These are phyloP conservation scores for Procambarus clarkii DNA, from an alignment of 1,140 invertebrate genomes.

Conservation along the genomic window DNA sequence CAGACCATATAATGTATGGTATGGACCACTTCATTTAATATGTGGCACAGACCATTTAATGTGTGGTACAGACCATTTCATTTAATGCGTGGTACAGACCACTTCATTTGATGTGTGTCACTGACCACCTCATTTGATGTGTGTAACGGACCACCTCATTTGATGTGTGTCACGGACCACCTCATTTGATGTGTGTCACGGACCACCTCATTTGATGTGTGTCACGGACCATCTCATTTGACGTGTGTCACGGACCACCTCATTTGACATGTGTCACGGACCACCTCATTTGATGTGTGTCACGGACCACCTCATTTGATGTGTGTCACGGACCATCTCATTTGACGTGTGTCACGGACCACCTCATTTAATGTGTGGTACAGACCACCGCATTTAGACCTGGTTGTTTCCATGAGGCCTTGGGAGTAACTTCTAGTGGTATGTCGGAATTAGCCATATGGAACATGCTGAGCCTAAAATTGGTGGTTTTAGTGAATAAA, in stretches of 20 bases:
- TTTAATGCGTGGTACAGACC: conserved; percentile 46
- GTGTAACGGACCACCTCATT: no score
- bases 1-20: conserved; percentile 31
- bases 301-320: no score
- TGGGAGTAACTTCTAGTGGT: conserved; percentile 7
- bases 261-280: not conserved
- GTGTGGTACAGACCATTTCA: conserved; percentile 1
- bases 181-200: no score
- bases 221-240: no score
- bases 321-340: no score
- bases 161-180: no score
- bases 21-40: conserved; percentile 29
- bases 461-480: conserved; percentile 31
- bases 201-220: no score
- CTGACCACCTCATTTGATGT: no score
- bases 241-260: conserved; percentile 31
- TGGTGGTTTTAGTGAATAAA: conserved; percentile 53
- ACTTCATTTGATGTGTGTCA: not conserved
- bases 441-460: conserved; percentile 20
- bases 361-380: not conserved
- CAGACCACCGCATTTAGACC: conserved; percentile 40
- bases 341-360: no score
- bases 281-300: no score
- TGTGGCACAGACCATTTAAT: conserved; percentile 48
- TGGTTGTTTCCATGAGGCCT: conserved; percentile 30